Evolutionary conservation across 2,888 invertebrate genomes (phyloP).

Genomic region (Drosophila anceps): DNA sequence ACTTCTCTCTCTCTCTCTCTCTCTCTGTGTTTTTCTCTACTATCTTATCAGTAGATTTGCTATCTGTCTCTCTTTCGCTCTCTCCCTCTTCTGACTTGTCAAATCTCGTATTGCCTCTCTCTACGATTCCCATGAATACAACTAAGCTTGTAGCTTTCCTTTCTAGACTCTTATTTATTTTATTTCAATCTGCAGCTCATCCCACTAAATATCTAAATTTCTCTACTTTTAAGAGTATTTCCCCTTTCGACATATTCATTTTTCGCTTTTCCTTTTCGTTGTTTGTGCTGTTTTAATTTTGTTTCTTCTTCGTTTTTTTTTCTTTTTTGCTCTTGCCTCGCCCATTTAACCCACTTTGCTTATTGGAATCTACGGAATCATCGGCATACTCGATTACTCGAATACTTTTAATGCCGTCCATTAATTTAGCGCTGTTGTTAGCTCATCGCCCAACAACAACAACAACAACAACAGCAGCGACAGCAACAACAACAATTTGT

Average conservation of each 20-base stretch:
- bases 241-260: background rate
- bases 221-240: constrained; percentile 33
- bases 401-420: constrained; percentile 48
- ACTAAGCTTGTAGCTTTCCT: background rate
- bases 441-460: constrained; percentile 50
- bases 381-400: constrained; percentile 45
- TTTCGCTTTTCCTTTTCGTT: constrained; percentile 12
- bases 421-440: constrained; percentile 59
- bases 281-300: background rate
- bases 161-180: background rate
- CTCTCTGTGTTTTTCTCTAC: no score
- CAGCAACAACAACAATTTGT: constrained; percentile 17
- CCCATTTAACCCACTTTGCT: constrained; percentile 62
- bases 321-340: constrained; percentile 17
- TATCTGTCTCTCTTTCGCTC: no score
- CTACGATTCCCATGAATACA: background rate
- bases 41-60: no score
- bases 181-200: background rate
- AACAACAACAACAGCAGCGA: constrained; percentile 20
- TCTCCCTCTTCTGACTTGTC: background rate
- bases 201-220: background rate
- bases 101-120: background rate
- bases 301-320: background rate
- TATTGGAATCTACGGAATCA: constrained; percentile 50
- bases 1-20: no score